phyloP scores from a whole-genome alignment of 2,113 vertebrate species.

The Oryzias curvinotus region DNA sequence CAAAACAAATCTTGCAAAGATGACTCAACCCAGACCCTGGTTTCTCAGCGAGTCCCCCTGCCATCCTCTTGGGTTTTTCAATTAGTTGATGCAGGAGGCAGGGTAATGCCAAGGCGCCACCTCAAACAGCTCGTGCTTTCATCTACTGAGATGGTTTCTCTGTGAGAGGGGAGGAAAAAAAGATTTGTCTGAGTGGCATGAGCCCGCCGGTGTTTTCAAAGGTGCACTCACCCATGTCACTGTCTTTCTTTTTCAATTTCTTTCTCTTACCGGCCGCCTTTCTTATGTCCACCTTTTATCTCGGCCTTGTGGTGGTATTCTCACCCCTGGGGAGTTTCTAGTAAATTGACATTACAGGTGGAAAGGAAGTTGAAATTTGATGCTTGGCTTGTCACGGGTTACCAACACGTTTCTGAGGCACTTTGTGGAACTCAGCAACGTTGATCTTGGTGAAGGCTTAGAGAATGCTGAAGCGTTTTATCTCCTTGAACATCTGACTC shows the following conservation, averaged over 20 bases:
- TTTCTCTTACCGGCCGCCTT: slow-evolving; percentile 16
- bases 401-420: slow-evolving; percentile 19
- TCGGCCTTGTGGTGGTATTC: slow-evolving; percentile 19
- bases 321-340: slow-evolving; percentile 12
- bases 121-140: slow-evolving; percentile 73
- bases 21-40: slow-evolving; percentile 38
- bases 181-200: slow-evolving; percentile 45
- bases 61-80: slow-evolving; percentile 66
- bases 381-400: slow-evolving; percentile 28
- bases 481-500: too few species aligned
- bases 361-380: slow-evolving; percentile 42
- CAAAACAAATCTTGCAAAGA: slow-evolving; percentile 30
- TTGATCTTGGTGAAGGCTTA: too few species aligned
- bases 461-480: too few species aligned
- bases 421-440: neutral
- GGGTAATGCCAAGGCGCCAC: slow-evolving; percentile 65
- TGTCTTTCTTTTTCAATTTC: slow-evolving; percentile 33
- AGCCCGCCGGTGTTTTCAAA: slow-evolving; percentile 63
- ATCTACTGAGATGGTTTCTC: slow-evolving; percentile 65
- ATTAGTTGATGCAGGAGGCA: slow-evolving; percentile 75
- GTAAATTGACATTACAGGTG: slow-evolving; percentile 37
- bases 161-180: slow-evolving; percentile 32
- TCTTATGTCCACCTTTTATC: slow-evolving; percentile 22
- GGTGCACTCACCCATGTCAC: slow-evolving; percentile 29
- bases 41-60: slow-evolving; percentile 11